A percentile compares a stretch with the other conserved stretches of the same genome.
phyloP scores from a whole-genome alignment of 2,797 vertebrate species.

The Linurgus olivaceus region DNA sequence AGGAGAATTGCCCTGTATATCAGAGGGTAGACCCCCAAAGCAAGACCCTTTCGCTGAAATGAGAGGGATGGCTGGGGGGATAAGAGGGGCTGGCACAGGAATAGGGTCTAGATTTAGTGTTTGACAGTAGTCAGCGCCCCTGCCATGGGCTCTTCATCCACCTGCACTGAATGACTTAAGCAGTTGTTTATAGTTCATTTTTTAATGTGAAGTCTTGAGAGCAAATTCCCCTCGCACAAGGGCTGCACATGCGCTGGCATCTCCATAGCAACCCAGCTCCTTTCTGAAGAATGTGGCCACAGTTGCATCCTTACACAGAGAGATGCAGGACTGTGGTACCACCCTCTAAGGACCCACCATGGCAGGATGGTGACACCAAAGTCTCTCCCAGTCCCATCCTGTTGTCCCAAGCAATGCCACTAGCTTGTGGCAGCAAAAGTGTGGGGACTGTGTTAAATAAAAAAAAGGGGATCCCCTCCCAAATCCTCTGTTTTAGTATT shows the following conservation, averaged over 20 bases:
- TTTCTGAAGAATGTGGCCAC: not conserved
- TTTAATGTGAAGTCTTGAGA: not conserved
- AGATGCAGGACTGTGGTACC: no score
- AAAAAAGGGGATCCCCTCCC: not conserved
- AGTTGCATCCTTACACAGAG: not conserved
- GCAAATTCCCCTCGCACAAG: not conserved
- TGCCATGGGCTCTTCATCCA: not conserved
- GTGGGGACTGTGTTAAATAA: no score
- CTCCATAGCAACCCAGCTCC: slow-evolving; percentile 45
- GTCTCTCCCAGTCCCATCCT: not conserved
- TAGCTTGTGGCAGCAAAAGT: not conserved
- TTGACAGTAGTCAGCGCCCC: not conserved
- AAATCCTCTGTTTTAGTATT: not conserved
- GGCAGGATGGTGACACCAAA: not conserved
- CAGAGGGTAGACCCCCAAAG: not conserved
- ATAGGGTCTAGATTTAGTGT: rapidly evolving
- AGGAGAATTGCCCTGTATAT: not conserved
- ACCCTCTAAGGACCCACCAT: not conserved
- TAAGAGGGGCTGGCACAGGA: not conserved
- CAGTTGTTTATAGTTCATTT: not conserved
- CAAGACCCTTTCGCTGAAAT: not conserved
- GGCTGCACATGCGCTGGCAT: not conserved
- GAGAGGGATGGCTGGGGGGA: not conserved
- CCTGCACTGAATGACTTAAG: not conserved
- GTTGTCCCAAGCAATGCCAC: not conserved